Conservation (phyloP, 2,113 vertebrate genomes). For the Dasypus novemcinctus region DNA sequence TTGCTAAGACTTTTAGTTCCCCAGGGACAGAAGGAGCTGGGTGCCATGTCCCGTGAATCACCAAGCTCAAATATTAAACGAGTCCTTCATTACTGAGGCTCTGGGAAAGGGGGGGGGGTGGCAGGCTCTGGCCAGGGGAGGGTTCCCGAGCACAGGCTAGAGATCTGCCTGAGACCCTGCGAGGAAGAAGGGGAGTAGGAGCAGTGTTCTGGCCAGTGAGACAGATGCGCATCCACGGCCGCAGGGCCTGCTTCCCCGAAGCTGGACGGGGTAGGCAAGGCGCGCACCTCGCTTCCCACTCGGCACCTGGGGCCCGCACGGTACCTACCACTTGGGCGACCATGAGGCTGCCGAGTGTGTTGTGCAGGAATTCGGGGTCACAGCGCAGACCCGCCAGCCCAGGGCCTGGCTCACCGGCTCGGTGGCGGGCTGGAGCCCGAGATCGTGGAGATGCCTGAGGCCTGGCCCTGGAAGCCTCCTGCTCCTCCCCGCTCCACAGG, state of each 20-base stretch:
- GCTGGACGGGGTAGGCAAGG: background rate
- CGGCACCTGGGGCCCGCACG: constrained; percentile 60
- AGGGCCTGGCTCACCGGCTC: no score
- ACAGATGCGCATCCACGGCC: background rate
- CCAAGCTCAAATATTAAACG: no score
- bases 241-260: background rate
- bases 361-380: no score
- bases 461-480: constrained; percentile 95
- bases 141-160: background rate
- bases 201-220: background rate
- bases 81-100: no score
- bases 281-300: constrained; percentile 36
- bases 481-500: constrained; percentile 88
- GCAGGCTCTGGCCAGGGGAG: no score
- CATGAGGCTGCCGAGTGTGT: no score
- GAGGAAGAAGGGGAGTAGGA: background rate
- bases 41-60: no score
- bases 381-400: no score
- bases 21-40: background rate
- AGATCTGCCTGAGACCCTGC: background rate
- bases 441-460: constrained; percentile 97
- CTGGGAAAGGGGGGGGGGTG: background rate
- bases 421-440: constrained; percentile 94
- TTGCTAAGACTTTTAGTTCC: background rate
- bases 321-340: no score